Percentiles rank a stretch among this genome's conserved stretches.
Conservation (phyloP, 2,888 invertebrate species). For the Drosophila picticornis region DNA sequence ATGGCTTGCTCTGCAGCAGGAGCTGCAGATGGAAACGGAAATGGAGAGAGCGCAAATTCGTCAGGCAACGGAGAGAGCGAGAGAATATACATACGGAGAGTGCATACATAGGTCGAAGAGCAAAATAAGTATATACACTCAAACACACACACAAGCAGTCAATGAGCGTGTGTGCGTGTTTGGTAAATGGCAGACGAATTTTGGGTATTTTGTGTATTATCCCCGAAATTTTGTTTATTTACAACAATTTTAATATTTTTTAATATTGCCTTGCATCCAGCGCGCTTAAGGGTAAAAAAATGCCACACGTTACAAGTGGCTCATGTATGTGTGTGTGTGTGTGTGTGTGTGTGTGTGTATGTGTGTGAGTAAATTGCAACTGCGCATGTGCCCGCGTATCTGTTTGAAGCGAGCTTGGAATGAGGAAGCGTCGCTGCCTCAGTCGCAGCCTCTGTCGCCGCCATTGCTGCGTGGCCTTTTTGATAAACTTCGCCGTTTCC, state of each 20-base stretch:
- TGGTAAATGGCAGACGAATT: conserved; percentile 33
- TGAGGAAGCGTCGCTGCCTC: conserved; percentile 35
- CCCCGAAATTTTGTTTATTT: conserved; percentile 70
- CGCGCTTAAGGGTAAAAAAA: conserved; percentile 66
- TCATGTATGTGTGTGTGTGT: conserved; percentile 24
- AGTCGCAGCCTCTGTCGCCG: conserved; percentile 33
- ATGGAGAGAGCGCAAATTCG: conserved; percentile 11
- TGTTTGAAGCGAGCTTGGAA: conserved; percentile 33
- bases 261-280: conserved; percentile 36
- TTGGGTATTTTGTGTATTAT: conserved; percentile 37
- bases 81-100: conserved; percentile 13
- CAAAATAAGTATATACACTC: conserved; percentile 12
- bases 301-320: conserved; percentile 53
- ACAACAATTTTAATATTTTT: conserved; percentile 77
- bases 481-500: conserved; percentile 82
- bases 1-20: conserved; percentile 8
- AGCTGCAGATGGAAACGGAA: background rate
- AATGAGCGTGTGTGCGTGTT: conserved; percentile 7
- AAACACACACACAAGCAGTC: conserved; percentile 8
- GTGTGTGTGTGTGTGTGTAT: conserved; percentile 30
- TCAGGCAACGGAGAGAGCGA: conserved; percentile 21
- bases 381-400: conserved; percentile 64
- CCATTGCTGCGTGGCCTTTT: conserved; percentile 71
- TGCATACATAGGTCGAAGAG: conserved; percentile 15
- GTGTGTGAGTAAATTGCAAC: conserved; percentile 27